These are phyloP conservation scores for Periphyllus acericola DNA, from an alignment of 2,888 invertebrate genomes.

Conservation along the genomic window DNA sequence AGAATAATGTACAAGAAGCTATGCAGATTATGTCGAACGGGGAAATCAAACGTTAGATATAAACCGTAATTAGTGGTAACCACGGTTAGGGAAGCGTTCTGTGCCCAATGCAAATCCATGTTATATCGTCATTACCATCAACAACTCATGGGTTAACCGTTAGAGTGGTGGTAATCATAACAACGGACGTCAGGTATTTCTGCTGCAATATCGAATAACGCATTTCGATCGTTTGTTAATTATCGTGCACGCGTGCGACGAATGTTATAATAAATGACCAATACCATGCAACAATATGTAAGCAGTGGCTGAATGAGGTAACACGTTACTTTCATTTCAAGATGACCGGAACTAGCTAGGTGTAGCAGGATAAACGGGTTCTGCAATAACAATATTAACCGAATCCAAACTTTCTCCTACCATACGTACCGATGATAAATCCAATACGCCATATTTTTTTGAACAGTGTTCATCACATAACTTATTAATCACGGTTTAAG, in stretches of 20 bases:
- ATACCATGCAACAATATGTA: slow-evolving; percentile 6
- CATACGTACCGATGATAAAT: slow-evolving; percentile 28
- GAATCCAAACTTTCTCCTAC: slow-evolving; percentile 51
- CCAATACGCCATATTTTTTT: background rate
- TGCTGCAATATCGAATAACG: background rate
- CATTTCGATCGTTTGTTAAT: slow-evolving; percentile 1
- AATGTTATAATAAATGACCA: slow-evolving; percentile 25
- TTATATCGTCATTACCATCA: too few relatives aligned
- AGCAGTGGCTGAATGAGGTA: slow-evolving; percentile 50
- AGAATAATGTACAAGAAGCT: too few relatives aligned
- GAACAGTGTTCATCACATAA: slow-evolving; percentile 40
- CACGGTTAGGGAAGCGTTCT: background rate
- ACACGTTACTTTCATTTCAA: slow-evolving; percentile 58
- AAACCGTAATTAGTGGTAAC: background rate
- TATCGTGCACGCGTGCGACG: background rate
- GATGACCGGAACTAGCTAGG: slow-evolving; percentile 57
- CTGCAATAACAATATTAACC: slow-evolving; percentile 50
- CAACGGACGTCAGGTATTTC: background rate
- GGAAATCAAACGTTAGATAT: background rate
- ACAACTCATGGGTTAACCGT: too few relatives aligned
- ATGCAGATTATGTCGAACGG: background rate
- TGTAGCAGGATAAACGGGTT: slow-evolving; percentile 56
- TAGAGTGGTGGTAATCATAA: background rate
- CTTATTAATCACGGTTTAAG: slow-evolving; percentile 18
- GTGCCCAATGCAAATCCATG: background rate